phyloP scores from a whole-genome alignment of 2,797 vertebrate genomes.

The Aphelocoma californica region DNA sequence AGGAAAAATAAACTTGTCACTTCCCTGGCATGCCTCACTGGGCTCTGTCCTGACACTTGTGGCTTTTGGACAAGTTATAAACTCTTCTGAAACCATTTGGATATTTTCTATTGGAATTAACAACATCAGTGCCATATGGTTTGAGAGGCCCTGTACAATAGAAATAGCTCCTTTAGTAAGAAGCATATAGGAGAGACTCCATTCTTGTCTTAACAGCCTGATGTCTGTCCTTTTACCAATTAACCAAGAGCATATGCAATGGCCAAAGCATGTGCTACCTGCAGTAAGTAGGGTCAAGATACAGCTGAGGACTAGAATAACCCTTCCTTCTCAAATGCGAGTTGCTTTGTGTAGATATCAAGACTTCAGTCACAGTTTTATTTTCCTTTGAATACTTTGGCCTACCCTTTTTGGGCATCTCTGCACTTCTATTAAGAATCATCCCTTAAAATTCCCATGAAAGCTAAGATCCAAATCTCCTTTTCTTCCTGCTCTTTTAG shows the following conservation, averaged over 20 bases:
- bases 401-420: neutral
- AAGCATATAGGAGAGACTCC: neutral
- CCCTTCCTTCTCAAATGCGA: neutral
- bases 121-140: neutral
- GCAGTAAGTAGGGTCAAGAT: neutral
- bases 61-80: neutral
- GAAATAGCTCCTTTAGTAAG: neutral
- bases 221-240: neutral
- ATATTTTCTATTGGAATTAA: neutral
- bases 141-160: neutral
- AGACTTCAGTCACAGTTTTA: neutral
- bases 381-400: neutral
- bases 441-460: neutral
- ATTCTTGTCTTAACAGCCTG: neutral
- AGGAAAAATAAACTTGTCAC: neutral
- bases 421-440: neutral
- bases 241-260: neutral
- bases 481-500: neutral
- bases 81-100: neutral
- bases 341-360: neutral
- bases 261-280: rapidly evolving
- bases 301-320: neutral
- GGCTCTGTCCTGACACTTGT: neutral
- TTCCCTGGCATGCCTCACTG: neutral
- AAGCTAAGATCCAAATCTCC: neutral